phyloP scores from a whole-genome alignment of 2,888 invertebrate species.

The Azorinus chamasolen region DNA sequence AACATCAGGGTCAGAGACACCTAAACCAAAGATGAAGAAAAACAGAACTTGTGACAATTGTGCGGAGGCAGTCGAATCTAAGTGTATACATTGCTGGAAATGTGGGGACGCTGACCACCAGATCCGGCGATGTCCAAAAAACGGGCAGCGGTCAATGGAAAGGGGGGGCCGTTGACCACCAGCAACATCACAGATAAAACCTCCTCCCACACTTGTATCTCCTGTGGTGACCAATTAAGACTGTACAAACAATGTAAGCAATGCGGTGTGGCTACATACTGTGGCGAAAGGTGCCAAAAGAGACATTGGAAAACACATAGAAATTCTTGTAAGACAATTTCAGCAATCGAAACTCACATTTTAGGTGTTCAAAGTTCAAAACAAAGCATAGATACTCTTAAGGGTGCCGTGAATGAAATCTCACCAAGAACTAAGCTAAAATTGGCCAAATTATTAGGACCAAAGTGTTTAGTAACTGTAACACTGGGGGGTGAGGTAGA shows the following conservation, averaged over 20 bases:
- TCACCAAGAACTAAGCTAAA: slow-evolving; percentile 21
- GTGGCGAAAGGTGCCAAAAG: slow-evolving; percentile 14
- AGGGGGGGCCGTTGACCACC: slow-evolving; percentile 11
- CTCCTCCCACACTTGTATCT: background rate
- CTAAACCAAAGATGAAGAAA: slow-evolving; percentile 1
- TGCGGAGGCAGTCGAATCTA: background rate
- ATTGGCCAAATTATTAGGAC: slow-evolving; percentile 25
- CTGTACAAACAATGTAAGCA: background rate
- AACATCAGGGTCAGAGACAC: background rate
- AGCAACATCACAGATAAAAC: background rate
- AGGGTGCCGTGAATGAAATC: slow-evolving; percentile 20
- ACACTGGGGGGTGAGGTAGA: background rate
- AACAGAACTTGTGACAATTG: background rate
- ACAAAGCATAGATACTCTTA: background rate
- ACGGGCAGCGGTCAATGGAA: slow-evolving; percentile 3
- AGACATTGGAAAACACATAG: slow-evolving; percentile 20
- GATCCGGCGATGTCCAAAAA: slow-evolving; percentile 11
- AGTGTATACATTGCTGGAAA: slow-evolving; percentile 28
- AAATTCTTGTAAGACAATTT: background rate
- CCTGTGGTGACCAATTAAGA: no score
- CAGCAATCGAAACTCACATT: background rate
- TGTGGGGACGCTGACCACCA: slow-evolving; percentile 21
- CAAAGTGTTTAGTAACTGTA: slow-evolving; percentile 10
- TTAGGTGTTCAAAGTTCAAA: background rate
- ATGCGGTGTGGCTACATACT: slow-evolving; percentile 12